These are phyloP conservation scores for Cyclina sinensis DNA, from an alignment of 1,140 invertebrate genomes.

Conservation along the genomic window DNA sequence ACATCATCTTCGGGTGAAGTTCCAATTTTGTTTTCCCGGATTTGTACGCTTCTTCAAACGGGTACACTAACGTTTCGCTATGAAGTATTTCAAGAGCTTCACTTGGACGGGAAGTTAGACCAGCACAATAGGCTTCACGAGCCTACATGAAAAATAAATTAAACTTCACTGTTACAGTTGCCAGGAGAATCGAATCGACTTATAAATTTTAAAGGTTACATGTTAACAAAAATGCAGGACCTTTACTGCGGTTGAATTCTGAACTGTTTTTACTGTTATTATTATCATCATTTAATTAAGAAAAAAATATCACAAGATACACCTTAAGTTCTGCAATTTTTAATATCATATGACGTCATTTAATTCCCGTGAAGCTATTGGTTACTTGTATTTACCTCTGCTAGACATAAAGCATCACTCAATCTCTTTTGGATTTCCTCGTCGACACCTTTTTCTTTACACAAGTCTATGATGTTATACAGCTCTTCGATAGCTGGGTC, in stretches of 20 bases:
- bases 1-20: constrained; percentile 35
- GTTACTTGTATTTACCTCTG: background rate
- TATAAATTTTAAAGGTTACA: too few relatives aligned
- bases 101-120: constrained; percentile 16
- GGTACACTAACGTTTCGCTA: constrained; percentile 18
- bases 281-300: too few relatives aligned
- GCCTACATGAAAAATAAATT: background rate
- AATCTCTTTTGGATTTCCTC: background rate
- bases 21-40: constrained; percentile 55
- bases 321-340: too few relatives aligned
- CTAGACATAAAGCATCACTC: constrained; percentile 5
- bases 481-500: constrained; percentile 12
- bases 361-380: too few relatives aligned
- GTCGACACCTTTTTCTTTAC: background rate
- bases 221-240: too few relatives aligned
- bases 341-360: too few relatives aligned
- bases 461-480: background rate
- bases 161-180: too few relatives aligned
- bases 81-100: constrained; percentile 29
- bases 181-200: too few relatives aligned
- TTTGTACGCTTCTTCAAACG: constrained; percentile 26
- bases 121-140: constrained; percentile 42
- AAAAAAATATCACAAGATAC: too few relatives aligned
- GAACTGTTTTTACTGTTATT: too few relatives aligned
- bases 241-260: too few relatives aligned